Conservation (phyloP, 2,113 vertebrate genomes). For the Rallus limicola region DNA sequence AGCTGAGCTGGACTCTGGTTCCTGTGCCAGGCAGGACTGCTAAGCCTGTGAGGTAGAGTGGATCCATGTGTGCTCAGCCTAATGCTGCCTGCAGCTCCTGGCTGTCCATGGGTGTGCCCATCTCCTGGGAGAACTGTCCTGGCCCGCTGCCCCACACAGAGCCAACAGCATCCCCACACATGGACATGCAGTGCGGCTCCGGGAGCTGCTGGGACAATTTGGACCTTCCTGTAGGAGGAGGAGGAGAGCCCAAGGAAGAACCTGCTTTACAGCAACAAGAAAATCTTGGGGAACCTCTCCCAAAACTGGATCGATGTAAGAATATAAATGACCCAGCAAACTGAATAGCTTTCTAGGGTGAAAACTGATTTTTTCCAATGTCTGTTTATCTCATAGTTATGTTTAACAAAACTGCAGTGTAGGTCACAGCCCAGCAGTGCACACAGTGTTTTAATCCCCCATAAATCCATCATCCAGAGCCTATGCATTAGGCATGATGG, state of each 20-base stretch:
- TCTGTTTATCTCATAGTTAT: accelerated
- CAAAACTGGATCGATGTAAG: background rate
- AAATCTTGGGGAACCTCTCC: background rate
- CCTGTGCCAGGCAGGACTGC: background rate
- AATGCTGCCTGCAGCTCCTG: background rate
- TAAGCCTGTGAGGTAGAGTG: background rate
- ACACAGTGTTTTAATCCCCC: background rate
- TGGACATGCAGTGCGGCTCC: background rate
- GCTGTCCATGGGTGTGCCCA: background rate
- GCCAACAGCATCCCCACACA: accelerated
- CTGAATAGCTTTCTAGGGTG: background rate
- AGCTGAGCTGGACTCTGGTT: background rate
- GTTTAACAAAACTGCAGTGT: background rate
- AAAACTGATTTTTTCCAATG: background rate
- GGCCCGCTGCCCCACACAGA: background rate
- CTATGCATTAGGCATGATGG: background rate
- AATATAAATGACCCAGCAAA: background rate
- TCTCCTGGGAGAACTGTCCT: background rate
- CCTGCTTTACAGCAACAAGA: background rate
- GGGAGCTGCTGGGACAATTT: background rate
- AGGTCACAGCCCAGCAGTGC: background rate
- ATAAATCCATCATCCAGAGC: background rate
- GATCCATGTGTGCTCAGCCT: background rate
- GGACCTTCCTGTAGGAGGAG: accelerated
- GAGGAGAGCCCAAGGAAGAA: background rate